Conservation (phyloP, 2,888 invertebrate species). For the Camponotus fellah region DNA sequence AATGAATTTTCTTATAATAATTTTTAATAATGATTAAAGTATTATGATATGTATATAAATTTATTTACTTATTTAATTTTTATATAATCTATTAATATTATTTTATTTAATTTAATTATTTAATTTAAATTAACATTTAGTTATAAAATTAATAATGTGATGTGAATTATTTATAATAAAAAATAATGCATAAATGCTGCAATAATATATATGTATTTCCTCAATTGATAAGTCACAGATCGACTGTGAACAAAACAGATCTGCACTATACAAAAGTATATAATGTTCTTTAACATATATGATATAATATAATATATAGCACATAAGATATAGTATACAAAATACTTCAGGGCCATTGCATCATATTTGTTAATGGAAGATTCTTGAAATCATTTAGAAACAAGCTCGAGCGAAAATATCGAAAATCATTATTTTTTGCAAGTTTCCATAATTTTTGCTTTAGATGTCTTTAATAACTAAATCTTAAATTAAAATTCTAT, state of each 20-base stretch:
- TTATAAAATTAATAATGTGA: neutral
- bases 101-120: neutral
- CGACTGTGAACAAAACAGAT: conserved; percentile 16
- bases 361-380: too few species aligned
- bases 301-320: neutral
- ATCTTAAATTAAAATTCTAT: too few species aligned
- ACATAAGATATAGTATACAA: too few species aligned
- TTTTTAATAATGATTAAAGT: neutral
- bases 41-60: neutral
- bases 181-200: conserved; percentile 2
- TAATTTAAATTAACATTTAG: neutral
- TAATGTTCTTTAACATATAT: neutral
- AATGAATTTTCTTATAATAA: neutral
- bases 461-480: too few species aligned
- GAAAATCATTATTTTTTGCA: too few species aligned
- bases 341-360: too few species aligned
- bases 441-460: too few species aligned
- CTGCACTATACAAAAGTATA: neutral
- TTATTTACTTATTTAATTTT: neutral
- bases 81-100: neutral
- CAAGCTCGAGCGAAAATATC: too few species aligned
- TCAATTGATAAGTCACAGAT: neutral
- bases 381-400: too few species aligned
- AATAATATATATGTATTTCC: neutral
- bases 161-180: conserved; percentile 1